phyloP scores from a whole-genome alignment of 2,113 vertebrate species.

The Pituophis catenifer region DNA sequence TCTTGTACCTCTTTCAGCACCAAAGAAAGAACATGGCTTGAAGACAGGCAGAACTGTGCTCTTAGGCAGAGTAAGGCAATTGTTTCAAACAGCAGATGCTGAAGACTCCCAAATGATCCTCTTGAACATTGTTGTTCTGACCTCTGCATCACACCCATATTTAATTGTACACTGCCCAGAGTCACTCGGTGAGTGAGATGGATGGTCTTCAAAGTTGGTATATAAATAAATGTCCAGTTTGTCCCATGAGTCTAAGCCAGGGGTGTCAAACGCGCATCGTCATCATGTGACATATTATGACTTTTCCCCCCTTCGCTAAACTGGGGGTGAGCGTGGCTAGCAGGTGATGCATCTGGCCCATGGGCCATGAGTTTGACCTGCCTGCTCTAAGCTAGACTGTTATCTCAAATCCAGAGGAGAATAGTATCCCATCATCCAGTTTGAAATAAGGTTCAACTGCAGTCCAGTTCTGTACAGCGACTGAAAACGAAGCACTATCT shows the following conservation, averaged over 20 bases:
- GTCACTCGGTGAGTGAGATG: not conserved
- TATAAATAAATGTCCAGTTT: not conserved
- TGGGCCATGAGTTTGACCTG: no score
- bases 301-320: no score
- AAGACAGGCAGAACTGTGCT: not conserved
- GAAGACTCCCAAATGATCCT: not conserved
- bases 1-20: not conserved
- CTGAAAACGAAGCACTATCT: not conserved
- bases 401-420: not conserved
- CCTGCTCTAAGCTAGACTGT: not conserved
- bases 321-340: no score
- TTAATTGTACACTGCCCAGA: not conserved
- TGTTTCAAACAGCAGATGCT: not conserved
- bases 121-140: not conserved
- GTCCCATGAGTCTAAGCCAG: not conserved
- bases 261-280: no score
- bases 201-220: no score
- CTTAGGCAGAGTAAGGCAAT: not conserved
- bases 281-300: no score
- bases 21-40: not conserved
- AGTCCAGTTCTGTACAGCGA: not conserved
- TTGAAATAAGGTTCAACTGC: not conserved
- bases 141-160: not conserved
- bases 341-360: no score
- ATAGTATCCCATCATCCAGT: not conserved